Conservation (phyloP, 2,797 vertebrate genomes). For the Brachyrhaphis roseni region DNA sequence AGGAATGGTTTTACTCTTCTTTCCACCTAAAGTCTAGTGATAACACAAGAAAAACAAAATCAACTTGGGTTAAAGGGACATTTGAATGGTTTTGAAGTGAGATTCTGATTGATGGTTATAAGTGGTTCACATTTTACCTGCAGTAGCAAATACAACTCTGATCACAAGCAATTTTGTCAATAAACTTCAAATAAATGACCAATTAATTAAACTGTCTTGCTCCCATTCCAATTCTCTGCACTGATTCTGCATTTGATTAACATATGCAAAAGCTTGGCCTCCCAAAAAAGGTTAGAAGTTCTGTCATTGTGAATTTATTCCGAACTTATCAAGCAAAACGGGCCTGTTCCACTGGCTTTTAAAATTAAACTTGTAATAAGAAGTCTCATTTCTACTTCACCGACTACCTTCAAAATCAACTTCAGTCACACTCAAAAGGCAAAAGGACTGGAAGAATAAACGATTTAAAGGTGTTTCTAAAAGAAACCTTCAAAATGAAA, state of each 20-base stretch:
- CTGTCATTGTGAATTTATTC: constrained; percentile 42
- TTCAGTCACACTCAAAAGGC: constrained; percentile 27
- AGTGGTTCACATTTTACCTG: neutral
- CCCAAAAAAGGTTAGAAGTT: constrained; percentile 41
- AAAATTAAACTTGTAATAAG: constrained; percentile 26
- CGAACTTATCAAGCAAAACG: constrained; percentile 30
- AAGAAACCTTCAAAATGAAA: neutral
- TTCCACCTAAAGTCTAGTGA: constrained; percentile 19
- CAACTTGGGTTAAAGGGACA: neutral
- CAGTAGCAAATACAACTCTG: neutral
- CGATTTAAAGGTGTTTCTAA: constrained; percentile 16
- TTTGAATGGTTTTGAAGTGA: neutral
- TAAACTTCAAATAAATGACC: constrained; percentile 16
- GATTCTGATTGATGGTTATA: neutral
- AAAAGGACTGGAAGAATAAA: constrained; percentile 19
- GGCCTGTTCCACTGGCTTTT: constrained; percentile 33
- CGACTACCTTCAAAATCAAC: constrained; percentile 39
- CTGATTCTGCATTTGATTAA: constrained; percentile 4
- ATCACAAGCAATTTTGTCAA: neutral
- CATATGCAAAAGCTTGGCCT: constrained; percentile 20
- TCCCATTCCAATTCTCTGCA: constrained; percentile 13
- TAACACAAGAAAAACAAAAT: constrained; percentile 11
- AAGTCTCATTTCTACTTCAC: constrained; percentile 22
- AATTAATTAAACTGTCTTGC: constrained; percentile 14
- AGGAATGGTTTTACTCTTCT: constrained; percentile 40